A percentile compares a stretch with the other conserved stretches of the same genome.
Conservation (phyloP, 2,113 vertebrate genomes). For the Pantherophis guttatus region DNA sequence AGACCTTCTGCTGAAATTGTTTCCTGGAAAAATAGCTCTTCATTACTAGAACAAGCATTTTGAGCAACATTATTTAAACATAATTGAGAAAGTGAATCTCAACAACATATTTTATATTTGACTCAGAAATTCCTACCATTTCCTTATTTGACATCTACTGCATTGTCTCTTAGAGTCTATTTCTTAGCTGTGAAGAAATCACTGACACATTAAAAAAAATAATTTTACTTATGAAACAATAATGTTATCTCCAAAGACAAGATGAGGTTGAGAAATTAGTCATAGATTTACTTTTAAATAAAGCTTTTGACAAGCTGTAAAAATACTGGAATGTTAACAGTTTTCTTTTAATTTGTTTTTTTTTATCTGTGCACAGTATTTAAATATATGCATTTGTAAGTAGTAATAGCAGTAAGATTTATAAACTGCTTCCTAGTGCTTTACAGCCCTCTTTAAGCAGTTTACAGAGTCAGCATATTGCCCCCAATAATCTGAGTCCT, state of each 20-base stretch:
- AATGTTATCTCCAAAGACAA: not conserved
- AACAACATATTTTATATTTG: slow-evolving; percentile 22
- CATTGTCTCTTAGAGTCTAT: not conserved
- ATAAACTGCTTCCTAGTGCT: not conserved
- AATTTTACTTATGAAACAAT: not conserved
- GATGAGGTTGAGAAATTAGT: not conserved
- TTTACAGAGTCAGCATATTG: not conserved
- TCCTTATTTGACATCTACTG: not conserved
- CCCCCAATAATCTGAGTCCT: not conserved
- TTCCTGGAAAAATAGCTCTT: not conserved
- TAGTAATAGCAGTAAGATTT: not conserved
- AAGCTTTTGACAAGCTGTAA: not conserved
- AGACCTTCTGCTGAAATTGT: not conserved
- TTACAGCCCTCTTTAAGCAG: not conserved
- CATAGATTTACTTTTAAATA: not conserved
- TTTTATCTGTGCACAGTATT: not conserved
- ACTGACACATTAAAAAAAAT: not conserved
- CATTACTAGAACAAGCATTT: not conserved
- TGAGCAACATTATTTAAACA: not conserved
- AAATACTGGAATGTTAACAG: not conserved
- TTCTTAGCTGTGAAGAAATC: not conserved
- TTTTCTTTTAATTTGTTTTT: not conserved
- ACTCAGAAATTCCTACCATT: not conserved
- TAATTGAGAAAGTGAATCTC: slow-evolving; percentile 24
- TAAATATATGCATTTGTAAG: not conserved